Evolutionary conservation across 1,140 invertebrate species (phyloP).

Genomic region (Caenorhabditis brenneri): DNA sequence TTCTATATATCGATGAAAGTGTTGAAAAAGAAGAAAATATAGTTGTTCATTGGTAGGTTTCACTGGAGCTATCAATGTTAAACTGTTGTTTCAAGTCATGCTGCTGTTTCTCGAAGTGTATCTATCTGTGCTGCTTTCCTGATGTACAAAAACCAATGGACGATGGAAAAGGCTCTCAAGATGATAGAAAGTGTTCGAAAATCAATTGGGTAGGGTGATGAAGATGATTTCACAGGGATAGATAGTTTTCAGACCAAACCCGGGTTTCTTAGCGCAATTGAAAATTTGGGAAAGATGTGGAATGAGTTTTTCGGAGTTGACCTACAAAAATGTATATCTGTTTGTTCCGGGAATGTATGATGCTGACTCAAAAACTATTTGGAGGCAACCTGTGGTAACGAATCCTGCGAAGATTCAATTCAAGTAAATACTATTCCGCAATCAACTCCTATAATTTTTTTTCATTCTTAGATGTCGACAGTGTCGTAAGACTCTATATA

Average conservation of each 20-base stretch:
- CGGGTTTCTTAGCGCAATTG: background rate
- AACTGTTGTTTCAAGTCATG: background rate
- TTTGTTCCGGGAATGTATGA: background rate
- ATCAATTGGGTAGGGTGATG: background rate
- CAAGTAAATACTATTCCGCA: too few species aligned
- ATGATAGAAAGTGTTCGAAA: background rate
- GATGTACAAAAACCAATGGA: background rate
- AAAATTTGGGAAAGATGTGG: slow-evolving; percentile 9
- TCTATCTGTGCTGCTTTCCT: background rate
- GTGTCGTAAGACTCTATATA: background rate
- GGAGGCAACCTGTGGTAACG: background rate
- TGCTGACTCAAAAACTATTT: slow-evolving; percentile 4
- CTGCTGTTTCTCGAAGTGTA: background rate
- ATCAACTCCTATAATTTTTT: too few species aligned
- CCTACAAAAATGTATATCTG: background rate
- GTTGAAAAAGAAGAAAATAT: background rate
- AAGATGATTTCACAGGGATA: background rate
- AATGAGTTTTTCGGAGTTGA: background rate
- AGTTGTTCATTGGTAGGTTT: background rate
- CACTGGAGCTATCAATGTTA: background rate
- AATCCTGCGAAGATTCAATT: background rate
- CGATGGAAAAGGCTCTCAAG: background rate
- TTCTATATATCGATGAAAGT: background rate
- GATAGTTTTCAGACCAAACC: background rate
- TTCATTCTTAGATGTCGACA: background rate